Conservation (phyloP, 1,140 invertebrate species). For the Micrasema minimum region DNA sequence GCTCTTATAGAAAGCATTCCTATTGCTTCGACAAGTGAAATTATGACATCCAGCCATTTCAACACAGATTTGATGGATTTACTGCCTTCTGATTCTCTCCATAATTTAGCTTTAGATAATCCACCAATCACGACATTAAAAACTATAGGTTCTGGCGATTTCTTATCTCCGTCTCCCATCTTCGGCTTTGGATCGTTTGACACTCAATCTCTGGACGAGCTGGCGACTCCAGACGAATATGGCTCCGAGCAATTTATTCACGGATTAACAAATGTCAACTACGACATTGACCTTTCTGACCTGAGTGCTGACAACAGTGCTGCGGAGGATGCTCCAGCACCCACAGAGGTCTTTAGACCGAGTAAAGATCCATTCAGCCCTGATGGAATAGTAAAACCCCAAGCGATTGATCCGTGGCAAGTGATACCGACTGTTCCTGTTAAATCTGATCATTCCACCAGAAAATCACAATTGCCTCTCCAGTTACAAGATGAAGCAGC, state of each 20-base stretch:
- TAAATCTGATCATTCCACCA: slow-evolving; percentile 10
- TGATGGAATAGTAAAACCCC: slow-evolving; percentile 55
- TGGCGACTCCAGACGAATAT: slow-evolving; percentile 70
- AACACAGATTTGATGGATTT: slow-evolving; percentile 55
- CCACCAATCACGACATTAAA: slow-evolving; percentile 49
- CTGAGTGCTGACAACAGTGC: slow-evolving; percentile 75
- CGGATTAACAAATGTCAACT: slow-evolving; percentile 75
- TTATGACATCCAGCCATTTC: background rate
- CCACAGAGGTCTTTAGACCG: slow-evolving; percentile 51
- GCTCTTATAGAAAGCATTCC: slow-evolving; percentile 39
- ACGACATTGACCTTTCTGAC: slow-evolving; percentile 78
- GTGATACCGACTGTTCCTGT: slow-evolving; percentile 40
- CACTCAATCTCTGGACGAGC: slow-evolving; percentile 67
- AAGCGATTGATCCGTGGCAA: slow-evolving; percentile 52
- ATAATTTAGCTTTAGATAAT: slow-evolving; percentile 47
- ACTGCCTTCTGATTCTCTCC: slow-evolving; percentile 59
- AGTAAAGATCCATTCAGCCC: slow-evolving; percentile 60
- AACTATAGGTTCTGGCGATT: slow-evolving; percentile 59
- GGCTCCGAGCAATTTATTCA: slow-evolving; percentile 63
- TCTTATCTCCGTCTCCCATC: slow-evolving; percentile 68
- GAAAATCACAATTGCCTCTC: slow-evolving; percentile 24
- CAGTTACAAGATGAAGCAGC: slow-evolving; percentile 57
- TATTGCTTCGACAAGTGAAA: background rate
- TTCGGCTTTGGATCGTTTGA: slow-evolving; percentile 66
- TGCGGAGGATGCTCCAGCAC: slow-evolving; percentile 68